A percentile compares a stretch with the other conserved stretches of the same genome.
phyloP scores from a whole-genome alignment of 1,140 invertebrate genomes.

The Conus ventricosus region DNA sequence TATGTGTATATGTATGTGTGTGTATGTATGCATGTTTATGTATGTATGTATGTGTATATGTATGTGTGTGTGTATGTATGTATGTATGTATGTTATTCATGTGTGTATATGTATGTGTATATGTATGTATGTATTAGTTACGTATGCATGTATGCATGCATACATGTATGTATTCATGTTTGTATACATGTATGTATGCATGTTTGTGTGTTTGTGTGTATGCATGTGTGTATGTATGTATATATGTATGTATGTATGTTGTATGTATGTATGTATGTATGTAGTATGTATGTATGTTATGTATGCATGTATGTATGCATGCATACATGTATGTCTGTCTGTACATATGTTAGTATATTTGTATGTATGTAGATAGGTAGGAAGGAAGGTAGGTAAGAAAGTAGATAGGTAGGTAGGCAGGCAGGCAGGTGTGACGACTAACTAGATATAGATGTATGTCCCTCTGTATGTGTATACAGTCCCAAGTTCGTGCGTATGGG shows the following conservation, averaged over 20 bases:
- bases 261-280: neutral
- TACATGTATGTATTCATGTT: neutral
- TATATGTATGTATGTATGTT: neutral
- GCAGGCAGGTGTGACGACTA: too few species aligned
- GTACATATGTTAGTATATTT: neutral
- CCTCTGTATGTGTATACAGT: neutral
- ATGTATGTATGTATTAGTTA: neutral
- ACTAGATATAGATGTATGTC: neutral
- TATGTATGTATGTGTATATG: slow-evolving; percentile 4
- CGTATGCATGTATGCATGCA: neutral
- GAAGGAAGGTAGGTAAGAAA: too few species aligned
- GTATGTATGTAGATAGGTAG: neutral
- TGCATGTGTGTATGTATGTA: neutral
- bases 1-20: neutral
- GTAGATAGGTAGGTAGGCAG: too few species aligned
- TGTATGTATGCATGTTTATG: neutral
- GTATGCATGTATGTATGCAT: neutral
- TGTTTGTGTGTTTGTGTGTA: neutral
- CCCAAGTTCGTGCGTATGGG: neutral
- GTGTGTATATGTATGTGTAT: neutral
- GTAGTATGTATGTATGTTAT: neutral
- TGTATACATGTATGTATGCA: neutral
- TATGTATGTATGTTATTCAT: neutral
- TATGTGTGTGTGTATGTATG: neutral
- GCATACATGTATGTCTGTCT: neutral